phyloP scores from a whole-genome alignment of 2,113 vertebrate genomes.

The Tychaedon coryphoeus region DNA sequence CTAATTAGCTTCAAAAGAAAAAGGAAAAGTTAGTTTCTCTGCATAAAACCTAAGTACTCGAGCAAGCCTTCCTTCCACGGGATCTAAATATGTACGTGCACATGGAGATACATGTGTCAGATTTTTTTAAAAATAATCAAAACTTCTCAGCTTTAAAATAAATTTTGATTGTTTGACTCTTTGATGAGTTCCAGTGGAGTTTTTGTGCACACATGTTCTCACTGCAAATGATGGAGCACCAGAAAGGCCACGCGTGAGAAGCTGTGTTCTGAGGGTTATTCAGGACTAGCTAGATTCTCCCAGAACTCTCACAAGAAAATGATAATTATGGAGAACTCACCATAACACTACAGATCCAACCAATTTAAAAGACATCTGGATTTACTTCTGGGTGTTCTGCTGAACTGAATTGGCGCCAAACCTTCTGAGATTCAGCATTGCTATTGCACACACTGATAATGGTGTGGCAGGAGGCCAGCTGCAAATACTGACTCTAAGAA shows the following conservation, averaged over 20 bases:
- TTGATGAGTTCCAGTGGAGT: neutral
- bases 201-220: neutral
- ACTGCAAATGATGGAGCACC: neutral
- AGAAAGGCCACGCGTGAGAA: neutral
- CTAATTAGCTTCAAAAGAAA: neutral
- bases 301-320: constrained; percentile 3
- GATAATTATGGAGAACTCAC: neutral
- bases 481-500: neutral
- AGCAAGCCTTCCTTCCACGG: neutral
- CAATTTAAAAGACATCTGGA: constrained; percentile 27
- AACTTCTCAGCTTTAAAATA: neutral
- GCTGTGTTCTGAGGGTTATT: neutral
- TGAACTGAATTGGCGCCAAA: neutral
- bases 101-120: neutral
- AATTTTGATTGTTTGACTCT: neutral
- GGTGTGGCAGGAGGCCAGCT: neutral
- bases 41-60: neutral
- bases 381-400: constrained; percentile 26
- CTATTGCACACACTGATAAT: neutral
- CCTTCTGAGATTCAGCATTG: neutral
- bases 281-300: neutral
- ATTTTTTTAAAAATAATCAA: neutral
- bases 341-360: neutral
- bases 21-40: neutral
- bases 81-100: neutral